Evolutionary conservation across 2,888 invertebrate genomes (phyloP), one percentile per base, ranked within the genome.

Genomic region (Mechanitis mazaeus): DNA sequence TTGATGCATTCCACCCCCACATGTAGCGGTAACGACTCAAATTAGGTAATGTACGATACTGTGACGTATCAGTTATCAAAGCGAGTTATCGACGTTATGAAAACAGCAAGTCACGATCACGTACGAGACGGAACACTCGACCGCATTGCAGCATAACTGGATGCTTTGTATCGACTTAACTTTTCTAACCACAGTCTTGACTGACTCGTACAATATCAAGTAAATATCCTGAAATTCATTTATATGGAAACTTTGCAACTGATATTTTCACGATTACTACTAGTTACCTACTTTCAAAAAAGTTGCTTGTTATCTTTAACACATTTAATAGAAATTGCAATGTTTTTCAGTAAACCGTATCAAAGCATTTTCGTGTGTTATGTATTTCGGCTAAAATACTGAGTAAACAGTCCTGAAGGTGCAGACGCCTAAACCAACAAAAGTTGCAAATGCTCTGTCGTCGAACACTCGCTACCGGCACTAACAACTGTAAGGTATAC

Each of bases 41-140:
- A 60, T 58, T 58, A 58, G 65, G 63, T 60, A 65, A 63, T 60
- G 54, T 61, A 65, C 61, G 60, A 59, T 64, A 62, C 63, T 57
- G 38, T 53, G 62, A 53, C 60, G 61, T 61, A 58, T 28, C 56
- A 61, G 50, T 65, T 67, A 67, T 67, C 65, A 61, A 63, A 63
- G 33, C 61, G 33, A 55, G 58, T 60, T 65, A 65, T 65, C 65
- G 61, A 65, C 60, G 63, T 56, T 53, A 57, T 45, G 12, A 50
- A 55, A 42, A 63, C 35, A 47, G 20, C 59, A 46, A 60, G 64
- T 61, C 58, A 61, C 59, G 64, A 59, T 56, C 64, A 42, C 42
- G 42, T 6, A 42, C 9, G 7, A 42, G 6, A 42, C 42, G 3
- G 9, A 42, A 35, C 4, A 42, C 42, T 42, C 9, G 9, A 42